Conservation (phyloP, 2,888 invertebrate genomes). For the Drosophila kanekoi region DNA sequence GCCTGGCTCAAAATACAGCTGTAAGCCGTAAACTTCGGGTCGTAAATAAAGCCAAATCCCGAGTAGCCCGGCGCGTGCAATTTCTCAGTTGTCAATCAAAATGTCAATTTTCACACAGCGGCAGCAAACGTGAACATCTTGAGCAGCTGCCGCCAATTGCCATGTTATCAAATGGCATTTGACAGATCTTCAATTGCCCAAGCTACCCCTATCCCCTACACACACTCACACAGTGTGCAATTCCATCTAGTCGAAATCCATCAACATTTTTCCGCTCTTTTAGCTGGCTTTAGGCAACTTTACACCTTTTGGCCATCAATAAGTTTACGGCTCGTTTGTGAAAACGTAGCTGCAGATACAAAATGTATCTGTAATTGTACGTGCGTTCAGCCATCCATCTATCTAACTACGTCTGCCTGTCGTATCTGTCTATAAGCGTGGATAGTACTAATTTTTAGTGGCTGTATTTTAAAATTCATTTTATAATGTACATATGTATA, state of each 20-base stretch:
- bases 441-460: constrained; percentile 11
- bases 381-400: constrained; percentile 19
- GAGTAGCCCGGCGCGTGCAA: constrained; percentile 44
- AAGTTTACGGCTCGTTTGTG: constrained; percentile 63
- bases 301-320: constrained; percentile 56
- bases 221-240: background rate
- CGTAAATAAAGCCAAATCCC: constrained; percentile 26
- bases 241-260: constrained; percentile 51
- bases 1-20: constrained; percentile 13
- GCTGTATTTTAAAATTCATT: constrained; percentile 13
- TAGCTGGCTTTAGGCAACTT: constrained; percentile 36
- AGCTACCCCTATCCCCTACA: constrained; percentile 5
- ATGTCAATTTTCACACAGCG: constrained; percentile 72
- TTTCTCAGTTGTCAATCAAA: constrained; percentile 82
- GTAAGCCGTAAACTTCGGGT: constrained; percentile 7
- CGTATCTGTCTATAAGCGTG: constrained; percentile 12
- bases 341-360: constrained; percentile 42
- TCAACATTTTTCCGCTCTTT: constrained; percentile 54
- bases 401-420: constrained; percentile 28
- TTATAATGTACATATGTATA: constrained; percentile 9
- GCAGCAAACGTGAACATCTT: constrained; percentile 31
- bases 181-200: constrained; percentile 65
- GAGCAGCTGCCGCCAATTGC: constrained; percentile 58
- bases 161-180: constrained; percentile 59
- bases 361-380: constrained; percentile 30